These are phyloP conservation scores for Reticulitermes speratus DNA, from an alignment of 1,140 invertebrate genomes.

Conservation along the genomic window DNA sequence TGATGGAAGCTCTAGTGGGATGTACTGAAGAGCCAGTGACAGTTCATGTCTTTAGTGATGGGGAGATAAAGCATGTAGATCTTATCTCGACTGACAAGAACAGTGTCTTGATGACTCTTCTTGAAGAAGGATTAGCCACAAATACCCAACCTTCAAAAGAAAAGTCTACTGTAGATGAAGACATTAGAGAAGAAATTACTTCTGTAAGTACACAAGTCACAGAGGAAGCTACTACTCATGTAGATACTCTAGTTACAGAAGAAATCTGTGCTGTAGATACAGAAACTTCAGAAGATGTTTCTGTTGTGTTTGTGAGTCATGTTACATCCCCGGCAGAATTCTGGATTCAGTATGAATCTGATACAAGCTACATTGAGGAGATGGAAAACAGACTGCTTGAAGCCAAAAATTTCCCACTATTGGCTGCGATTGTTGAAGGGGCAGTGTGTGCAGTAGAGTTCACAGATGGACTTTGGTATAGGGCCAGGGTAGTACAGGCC, in stretches of 20 bases:
- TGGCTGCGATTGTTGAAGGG: constrained; percentile 51
- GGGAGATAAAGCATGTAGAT: not conserved
- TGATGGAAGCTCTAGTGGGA: not conserved
- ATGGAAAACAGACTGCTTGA: constrained; percentile 42
- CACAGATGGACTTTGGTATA: constrained; percentile 62
- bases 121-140: constrained; percentile 41
- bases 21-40: not conserved
- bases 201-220: not conserved
- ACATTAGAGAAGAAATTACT: constrained; percentile 41
- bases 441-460: constrained; percentile 54
- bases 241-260: not conserved
- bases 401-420: constrained; percentile 40
- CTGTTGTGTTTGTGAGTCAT: constrained; percentile 32
- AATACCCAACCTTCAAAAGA: too few relatives aligned
- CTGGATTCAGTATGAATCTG: constrained; percentile 31
- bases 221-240: not conserved
- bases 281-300: not conserved
- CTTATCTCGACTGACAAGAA: constrained; percentile 24
- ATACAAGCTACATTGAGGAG: constrained; percentile 7
- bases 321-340: constrained; percentile 34
- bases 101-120: constrained; percentile 41
- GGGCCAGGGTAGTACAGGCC: constrained; percentile 62
- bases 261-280: not conserved
- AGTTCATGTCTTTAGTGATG: not conserved
- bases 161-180: too few relatives aligned